phyloP scores from a whole-genome alignment of 1,140 invertebrate species.

The Orchesella cincta region DNA sequence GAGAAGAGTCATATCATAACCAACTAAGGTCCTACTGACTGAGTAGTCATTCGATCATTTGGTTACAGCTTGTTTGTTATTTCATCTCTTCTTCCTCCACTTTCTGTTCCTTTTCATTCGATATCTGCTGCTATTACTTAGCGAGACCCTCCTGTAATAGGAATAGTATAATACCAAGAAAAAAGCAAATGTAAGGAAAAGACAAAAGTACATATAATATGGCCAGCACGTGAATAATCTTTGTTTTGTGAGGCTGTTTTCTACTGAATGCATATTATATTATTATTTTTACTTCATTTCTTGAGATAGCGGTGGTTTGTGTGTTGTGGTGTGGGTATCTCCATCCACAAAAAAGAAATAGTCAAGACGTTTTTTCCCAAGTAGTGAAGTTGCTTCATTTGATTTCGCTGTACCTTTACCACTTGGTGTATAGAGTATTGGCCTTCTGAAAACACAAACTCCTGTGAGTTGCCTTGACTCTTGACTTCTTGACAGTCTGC shows the following conservation, averaged over 20 bases:
- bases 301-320: neutral
- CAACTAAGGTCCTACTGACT: too few species aligned
- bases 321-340: neutral
- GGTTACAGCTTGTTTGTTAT: too few species aligned
- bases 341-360: neutral
- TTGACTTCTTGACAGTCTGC: slow-evolving; percentile 25
- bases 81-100: too few species aligned
- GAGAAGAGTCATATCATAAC: too few species aligned
- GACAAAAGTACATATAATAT: neutral
- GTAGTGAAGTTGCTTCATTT: neutral
- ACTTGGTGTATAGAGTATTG: neutral
- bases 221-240: slow-evolving; percentile 17
- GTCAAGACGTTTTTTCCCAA: too few species aligned
- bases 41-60: too few species aligned
- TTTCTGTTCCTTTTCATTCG: neutral
- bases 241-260: neutral
- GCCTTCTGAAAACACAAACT: neutral
- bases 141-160: neutral
- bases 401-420: slow-evolving; percentile 8
- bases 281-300: neutral
- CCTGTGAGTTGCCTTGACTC: slow-evolving; percentile 23
- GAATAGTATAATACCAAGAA: slow-evolving; percentile 14
- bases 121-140: neutral
- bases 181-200: slow-evolving; percentile 7
- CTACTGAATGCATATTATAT: slow-evolving; percentile 8